Evolutionary conservation across 2,888 invertebrate genomes (phyloP).

Genomic region (Sphaerophoria taeniata): DNA sequence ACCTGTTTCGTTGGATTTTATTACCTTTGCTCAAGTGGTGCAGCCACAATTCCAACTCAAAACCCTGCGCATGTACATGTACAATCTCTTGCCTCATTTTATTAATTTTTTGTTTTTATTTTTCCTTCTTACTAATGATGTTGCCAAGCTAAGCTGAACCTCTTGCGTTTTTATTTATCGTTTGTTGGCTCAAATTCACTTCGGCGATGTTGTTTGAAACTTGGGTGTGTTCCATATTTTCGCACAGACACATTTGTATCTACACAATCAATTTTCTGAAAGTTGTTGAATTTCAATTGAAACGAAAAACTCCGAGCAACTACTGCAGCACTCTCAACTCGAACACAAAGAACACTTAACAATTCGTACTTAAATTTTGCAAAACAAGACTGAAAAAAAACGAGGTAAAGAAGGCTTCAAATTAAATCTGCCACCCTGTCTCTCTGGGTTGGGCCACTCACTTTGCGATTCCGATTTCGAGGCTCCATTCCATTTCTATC

Average conservation of each 20-base stretch:
- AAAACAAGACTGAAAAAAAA: conserved; percentile 26
- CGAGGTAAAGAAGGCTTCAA: conserved; percentile 33
- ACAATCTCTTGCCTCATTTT: conserved; percentile 47
- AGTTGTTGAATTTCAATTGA: conserved; percentile 65
- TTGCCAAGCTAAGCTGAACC: conserved; percentile 1
- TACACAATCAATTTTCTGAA: conserved; percentile 58
- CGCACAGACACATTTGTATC: conserved; percentile 41
- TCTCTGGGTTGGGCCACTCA: conserved; percentile 67
- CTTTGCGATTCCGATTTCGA: conserved; percentile 15
- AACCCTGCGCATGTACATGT: conserved; percentile 47
- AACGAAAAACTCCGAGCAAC: background rate
- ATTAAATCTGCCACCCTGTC: conserved; percentile 47
- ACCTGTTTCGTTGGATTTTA: conserved; percentile 68
- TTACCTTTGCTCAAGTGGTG: conserved; percentile 39
- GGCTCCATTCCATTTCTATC: conserved; percentile 9
- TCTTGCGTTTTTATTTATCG: conserved; percentile 42
- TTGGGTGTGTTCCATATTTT: conserved; percentile 72
- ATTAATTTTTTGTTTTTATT: conserved; percentile 23
- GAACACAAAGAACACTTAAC: conserved; percentile 45
- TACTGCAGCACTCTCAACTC: conserved; percentile 36
- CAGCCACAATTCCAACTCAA: conserved; percentile 48
- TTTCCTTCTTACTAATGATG: background rate
- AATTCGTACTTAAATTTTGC: conserved; percentile 16
- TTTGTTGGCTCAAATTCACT: conserved; percentile 32
- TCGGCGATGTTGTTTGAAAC: conserved; percentile 29